phyloP scores from a whole-genome alignment of 2,797 vertebrate genomes.

The Xyrichtys novacula region DNA sequence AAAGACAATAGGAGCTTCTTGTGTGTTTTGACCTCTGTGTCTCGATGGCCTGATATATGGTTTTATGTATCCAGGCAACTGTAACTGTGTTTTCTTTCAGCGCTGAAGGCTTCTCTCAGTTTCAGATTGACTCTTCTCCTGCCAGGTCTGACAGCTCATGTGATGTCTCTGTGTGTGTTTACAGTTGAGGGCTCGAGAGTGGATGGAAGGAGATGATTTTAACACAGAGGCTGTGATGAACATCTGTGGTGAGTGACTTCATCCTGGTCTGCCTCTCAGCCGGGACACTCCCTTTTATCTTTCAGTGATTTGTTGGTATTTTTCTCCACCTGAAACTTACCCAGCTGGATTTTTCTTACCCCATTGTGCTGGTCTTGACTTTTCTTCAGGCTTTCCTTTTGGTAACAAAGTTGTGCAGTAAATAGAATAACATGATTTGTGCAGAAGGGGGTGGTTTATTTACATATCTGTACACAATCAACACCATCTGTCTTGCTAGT shows the following conservation, averaged over 20 bases:
- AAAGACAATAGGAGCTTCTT: conserved; percentile 50
- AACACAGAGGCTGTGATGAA: conserved; percentile 84
- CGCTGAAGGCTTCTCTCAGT: not conserved
- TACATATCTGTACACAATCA: not conserved
- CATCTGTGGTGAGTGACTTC: conserved; percentile 82
- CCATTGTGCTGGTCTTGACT: not conserved
- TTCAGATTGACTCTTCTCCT: not conserved
- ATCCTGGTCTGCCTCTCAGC: not conserved
- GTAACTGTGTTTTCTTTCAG: conserved; percentile 5
- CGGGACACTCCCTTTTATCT: not conserved
- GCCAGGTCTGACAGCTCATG: not conserved
- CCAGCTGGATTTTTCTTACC: not conserved
- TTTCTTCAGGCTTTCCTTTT: not conserved
- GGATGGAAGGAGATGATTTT: conserved; percentile 85
- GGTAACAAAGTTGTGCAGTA: not conserved
- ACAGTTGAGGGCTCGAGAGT: conserved; percentile 73
- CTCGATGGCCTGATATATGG: conserved; percentile 76
- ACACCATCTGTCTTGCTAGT: not conserved
- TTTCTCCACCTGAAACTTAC: not conserved
- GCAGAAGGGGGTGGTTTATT: conserved; percentile 3
- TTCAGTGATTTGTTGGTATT: not conserved
- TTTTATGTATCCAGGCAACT: conserved; percentile 81
- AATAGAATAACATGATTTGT: not conserved
- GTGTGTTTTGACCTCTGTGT: conserved; percentile 64
- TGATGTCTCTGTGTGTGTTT: conserved; percentile 47